A percentile compares a stretch with the other conserved stretches of the same genome.
These are phyloP conservation scores for Spermophilus dauricus DNA, from an alignment of 2,113 vertebrate species.

Conservation along the genomic window DNA sequence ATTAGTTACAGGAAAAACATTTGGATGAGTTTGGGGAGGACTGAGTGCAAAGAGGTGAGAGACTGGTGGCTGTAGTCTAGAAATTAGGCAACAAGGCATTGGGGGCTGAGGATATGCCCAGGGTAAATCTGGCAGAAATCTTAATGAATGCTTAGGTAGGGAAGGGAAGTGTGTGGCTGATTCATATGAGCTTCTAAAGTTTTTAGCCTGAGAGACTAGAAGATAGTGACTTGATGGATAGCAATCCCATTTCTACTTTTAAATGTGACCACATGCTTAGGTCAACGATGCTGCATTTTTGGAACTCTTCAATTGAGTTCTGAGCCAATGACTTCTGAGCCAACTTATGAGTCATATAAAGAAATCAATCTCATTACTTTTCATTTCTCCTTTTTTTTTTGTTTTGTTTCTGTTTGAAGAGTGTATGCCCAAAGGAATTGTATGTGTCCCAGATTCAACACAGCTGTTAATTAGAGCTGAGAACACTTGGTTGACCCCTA, in stretches of 20 bases:
- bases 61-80: neutral
- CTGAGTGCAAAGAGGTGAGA: neutral
- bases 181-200: conserved; percentile 68
- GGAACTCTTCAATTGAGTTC: conserved; percentile 53
- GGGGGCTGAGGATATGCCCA: neutral
- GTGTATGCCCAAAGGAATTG: conserved; percentile 77
- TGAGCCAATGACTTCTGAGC: conserved; percentile 68
- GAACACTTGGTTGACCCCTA: conserved; percentile 83
- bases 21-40: neutral
- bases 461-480: conserved; percentile 87
- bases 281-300: conserved; percentile 64
- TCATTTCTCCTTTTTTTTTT: conserved; percentile 58
- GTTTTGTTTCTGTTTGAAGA: conserved; percentile 82
- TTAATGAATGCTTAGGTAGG: conserved; percentile 45
- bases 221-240: conserved; percentile 62
- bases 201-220: conserved; percentile 32
- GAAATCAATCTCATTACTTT: conserved; percentile 75
- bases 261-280: conserved; percentile 64
- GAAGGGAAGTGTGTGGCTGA: conserved; percentile 48
- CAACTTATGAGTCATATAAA: conserved; percentile 79
- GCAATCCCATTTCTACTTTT: conserved; percentile 47
- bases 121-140: conserved; percentile 50
- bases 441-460: conserved; percentile 85
- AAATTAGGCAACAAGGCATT: conserved; percentile 2
- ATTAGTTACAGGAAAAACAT: neutral